Evolutionary conservation across 2,113 vertebrate species (phyloP).

Genomic region (Herpetotheres cachinnans): DNA sequence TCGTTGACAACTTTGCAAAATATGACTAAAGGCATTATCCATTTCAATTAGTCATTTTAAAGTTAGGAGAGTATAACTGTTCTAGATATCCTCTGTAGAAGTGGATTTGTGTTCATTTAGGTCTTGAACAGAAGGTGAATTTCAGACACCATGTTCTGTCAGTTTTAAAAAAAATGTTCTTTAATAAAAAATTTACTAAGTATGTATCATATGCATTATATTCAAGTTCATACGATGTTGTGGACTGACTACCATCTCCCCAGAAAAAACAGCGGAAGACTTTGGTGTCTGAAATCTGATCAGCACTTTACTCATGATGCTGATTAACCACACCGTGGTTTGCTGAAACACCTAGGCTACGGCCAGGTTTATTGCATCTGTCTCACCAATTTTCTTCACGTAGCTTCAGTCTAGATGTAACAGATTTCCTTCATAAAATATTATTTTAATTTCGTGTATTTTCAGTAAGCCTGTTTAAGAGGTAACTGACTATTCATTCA

Average conservation of each 20-base stretch:
- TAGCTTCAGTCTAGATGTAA: not conserved
- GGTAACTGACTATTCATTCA: not conserved
- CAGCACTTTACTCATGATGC: not conserved
- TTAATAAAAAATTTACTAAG: not conserved
- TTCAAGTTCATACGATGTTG: rapidly evolving
- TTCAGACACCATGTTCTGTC: not conserved
- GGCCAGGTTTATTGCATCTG: not conserved
- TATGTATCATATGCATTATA: not conserved
- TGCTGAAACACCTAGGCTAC: not conserved
- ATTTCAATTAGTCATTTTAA: not conserved
- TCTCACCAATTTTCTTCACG: not conserved
- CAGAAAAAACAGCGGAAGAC: not conserved
- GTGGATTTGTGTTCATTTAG: not conserved
- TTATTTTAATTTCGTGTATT: not conserved
- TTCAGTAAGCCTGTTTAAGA: not conserved
- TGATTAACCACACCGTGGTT: not conserved
- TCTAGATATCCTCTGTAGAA: not conserved
- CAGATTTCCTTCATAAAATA: not conserved
- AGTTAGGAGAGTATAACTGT: not conserved
- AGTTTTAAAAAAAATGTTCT: not conserved
- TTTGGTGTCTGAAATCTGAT: not conserved
- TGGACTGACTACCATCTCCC: not conserved
- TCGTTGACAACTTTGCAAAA: not conserved
- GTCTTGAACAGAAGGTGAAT: not conserved
- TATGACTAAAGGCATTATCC: not conserved